Percentiles rank a stretch among this genome's conserved stretches.
These are phyloP conservation scores for Rhynchotus rufescens DNA, from an alignment of 2,797 vertebrate species.

Conservation along the genomic window DNA sequence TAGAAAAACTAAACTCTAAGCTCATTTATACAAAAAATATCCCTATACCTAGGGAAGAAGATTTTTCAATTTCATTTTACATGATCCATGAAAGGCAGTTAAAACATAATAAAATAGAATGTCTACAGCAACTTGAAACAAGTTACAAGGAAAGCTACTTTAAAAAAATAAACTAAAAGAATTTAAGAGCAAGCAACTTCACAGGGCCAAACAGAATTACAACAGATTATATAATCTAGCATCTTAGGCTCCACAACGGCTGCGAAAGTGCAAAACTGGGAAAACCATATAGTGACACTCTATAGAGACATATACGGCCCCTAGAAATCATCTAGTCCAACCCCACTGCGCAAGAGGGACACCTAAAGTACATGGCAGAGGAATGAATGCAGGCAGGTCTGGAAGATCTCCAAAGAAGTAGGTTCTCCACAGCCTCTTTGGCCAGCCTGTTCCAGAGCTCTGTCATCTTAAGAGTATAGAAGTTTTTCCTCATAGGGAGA, in stretches of 20 bases:
- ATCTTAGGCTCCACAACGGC: neutral
- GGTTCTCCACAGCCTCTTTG: no score
- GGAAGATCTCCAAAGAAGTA: no score
- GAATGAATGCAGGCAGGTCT: no score
- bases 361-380: no score
- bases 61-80: neutral
- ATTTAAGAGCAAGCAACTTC: neutral
- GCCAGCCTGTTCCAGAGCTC: no score
- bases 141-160: neutral
- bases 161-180: neutral
- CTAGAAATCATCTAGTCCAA: no score
- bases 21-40: neutral
- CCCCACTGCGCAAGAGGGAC: no score
- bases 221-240: fast-evolving
- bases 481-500: no score
- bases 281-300: neutral
- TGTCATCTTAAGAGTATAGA: no score
- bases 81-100: neutral
- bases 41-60: neutral
- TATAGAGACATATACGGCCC: no score
- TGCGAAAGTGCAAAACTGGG: neutral
- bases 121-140: neutral
- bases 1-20: neutral
- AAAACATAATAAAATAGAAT: neutral
- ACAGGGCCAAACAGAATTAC: neutral